Percentiles rank a stretch among this genome's conserved stretches.
These are phyloP conservation scores for Oscheius onirici DNA, from an alignment of 2,888 invertebrate genomes.

Conservation along the genomic window DNA sequence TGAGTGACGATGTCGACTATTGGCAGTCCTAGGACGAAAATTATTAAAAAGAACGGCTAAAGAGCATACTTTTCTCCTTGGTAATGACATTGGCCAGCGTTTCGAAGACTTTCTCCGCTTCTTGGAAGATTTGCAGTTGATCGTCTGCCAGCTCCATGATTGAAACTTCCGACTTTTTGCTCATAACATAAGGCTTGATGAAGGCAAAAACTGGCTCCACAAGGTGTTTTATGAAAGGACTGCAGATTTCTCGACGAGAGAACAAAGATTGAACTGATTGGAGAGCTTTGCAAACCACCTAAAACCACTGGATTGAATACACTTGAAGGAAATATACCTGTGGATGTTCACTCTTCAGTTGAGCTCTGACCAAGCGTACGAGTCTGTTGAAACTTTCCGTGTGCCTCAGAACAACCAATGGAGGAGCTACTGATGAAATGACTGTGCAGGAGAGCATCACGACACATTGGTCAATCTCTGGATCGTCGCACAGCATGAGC, in stretches of 20 bases:
- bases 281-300: constrained; percentile 83
- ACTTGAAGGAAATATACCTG: constrained; percentile 75
- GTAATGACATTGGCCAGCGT: constrained; percentile 82
- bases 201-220: constrained; percentile 28
- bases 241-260: constrained; percentile 79
- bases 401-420: constrained; percentile 73
- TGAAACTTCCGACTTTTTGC: constrained; percentile 1
- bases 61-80: constrained; percentile 77
- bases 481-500: constrained; percentile 81
- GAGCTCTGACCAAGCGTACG: constrained; percentile 38
- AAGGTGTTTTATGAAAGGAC: constrained; percentile 43
- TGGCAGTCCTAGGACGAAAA: constrained; percentile 81
- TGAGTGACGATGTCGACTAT: constrained; percentile 89
- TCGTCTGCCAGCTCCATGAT: constrained; percentile 76
- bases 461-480: constrained; percentile 80
- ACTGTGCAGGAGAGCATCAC: constrained; percentile 89
- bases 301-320: constrained; percentile 75
- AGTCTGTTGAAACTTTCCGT: constrained; percentile 46
- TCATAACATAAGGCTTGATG: constrained; percentile 25
- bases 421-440: constrained; percentile 82
- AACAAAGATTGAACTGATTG: constrained; percentile 84
- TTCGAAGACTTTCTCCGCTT: constrained; percentile 82
- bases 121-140: constrained; percentile 81
- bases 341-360: constrained; percentile 47
- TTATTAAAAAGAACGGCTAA: too few relatives aligned